Conservation (phyloP, 2,113 vertebrate species). For the Gambusia affinis region DNA sequence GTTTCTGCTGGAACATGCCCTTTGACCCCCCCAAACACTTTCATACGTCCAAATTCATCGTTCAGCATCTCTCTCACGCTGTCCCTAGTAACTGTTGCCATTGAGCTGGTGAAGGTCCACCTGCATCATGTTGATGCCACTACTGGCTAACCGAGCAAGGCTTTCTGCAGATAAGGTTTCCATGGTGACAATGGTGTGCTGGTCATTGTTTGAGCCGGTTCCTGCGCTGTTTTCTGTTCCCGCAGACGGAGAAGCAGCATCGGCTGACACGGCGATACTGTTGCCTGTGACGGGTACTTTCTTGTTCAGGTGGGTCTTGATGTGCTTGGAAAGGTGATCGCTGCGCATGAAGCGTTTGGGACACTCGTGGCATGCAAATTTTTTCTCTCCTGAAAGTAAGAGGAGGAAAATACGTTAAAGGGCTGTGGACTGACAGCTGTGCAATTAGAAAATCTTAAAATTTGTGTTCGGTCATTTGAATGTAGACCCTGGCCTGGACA, state of each 20-base stretch:
- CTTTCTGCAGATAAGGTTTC: constrained; percentile 92
- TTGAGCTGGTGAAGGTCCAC: constrained; percentile 94
- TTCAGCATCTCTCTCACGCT: constrained; percentile 12
- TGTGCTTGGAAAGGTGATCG: constrained; percentile 95
- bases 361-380: constrained; percentile 90
- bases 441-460: too few relatives aligned
- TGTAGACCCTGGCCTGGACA: not conserved
- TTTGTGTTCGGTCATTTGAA: not conserved
- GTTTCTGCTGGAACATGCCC: constrained; percentile 34
- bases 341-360: constrained; percentile 98
- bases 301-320: constrained; percentile 96
- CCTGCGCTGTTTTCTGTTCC: constrained; percentile 65
- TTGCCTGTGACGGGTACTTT: constrained; percentile 67
- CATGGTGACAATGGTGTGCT: constrained; percentile 88
- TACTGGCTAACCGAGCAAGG: constrained; percentile 89
- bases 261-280: constrained; percentile 55
- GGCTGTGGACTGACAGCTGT: too few relatives aligned
- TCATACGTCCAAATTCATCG: constrained; percentile 45
- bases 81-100: constrained; percentile 89
- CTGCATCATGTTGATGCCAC: constrained; percentile 95
- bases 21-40: constrained; percentile 32
- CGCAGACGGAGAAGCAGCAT: constrained; percentile 64
- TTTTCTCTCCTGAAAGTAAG: constrained; percentile 87
- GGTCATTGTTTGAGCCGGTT: constrained; percentile 50
- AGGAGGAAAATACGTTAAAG: not conserved